phyloP scores from a whole-genome alignment of 2,888 invertebrate genomes.

The Aradus depressus region DNA sequence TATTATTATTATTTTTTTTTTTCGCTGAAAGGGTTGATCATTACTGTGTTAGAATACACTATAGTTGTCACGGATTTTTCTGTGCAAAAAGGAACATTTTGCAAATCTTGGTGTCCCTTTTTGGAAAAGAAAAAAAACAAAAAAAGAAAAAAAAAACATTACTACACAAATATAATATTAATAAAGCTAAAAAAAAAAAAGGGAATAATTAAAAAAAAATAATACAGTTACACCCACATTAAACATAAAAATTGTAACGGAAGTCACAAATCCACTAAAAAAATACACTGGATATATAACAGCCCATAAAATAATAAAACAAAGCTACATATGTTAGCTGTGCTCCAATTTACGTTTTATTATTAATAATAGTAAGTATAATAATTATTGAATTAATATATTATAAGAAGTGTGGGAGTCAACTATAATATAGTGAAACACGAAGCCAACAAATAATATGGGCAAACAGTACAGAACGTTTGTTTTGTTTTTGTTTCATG shows the following conservation, averaged over 20 bases:
- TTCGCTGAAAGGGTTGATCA: too few relatives aligned
- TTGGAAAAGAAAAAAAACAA: too few relatives aligned
- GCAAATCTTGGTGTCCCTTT: too few relatives aligned
- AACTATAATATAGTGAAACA: conserved; percentile 17
- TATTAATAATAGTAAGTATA: conserved; percentile 4
- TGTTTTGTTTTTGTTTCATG: conserved; percentile 12
- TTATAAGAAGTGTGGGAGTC: conserved; percentile 13
- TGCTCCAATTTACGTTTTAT: conserved; percentile 21
- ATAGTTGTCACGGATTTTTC: too few relatives aligned
- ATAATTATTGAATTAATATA: background rate
- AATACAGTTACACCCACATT: conserved; percentile 17
- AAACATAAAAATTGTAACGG: conserved; percentile 15
- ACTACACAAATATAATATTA: conserved; percentile 19
- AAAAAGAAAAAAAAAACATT: conserved; percentile 9
- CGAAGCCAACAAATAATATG: conserved; percentile 18
- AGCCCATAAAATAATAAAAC: conserved; percentile 25
- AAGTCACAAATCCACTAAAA: conserved; percentile 16
- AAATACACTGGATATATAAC: conserved; percentile 15
- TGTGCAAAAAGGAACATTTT: too few relatives aligned
- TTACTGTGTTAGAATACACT: too few relatives aligned
- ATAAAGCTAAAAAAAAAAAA: conserved; percentile 15
- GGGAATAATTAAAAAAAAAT: conserved; percentile 9
- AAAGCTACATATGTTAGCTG: conserved; percentile 27
- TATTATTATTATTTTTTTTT: too few relatives aligned
- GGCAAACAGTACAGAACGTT: conserved; percentile 17